Evolutionary conservation across 2,113 vertebrate species (phyloP).

Genomic region (Silurus meridionalis): DNA sequence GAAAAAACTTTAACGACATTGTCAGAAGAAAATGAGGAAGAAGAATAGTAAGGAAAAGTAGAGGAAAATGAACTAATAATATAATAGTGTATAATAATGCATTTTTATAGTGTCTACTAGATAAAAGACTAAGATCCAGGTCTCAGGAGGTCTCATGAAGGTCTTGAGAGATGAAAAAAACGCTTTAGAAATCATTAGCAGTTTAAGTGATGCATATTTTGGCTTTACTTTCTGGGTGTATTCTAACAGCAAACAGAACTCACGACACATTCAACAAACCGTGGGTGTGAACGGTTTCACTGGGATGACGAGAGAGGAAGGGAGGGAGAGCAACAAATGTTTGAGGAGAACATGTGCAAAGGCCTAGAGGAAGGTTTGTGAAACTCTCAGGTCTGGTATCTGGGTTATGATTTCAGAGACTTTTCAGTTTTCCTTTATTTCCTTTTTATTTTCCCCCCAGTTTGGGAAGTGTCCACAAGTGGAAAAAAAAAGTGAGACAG

Average conservation of each 20-base stretch:
- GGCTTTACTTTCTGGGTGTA: constrained; percentile 19
- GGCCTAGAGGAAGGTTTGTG: constrained; percentile 1
- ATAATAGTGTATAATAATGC: too few species aligned
- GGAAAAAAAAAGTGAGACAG: background rate
- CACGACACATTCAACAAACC: background rate
- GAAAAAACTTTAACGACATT: too few species aligned
- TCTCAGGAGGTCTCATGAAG: background rate
- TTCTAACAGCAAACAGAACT: background rate
- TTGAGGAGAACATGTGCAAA: background rate
- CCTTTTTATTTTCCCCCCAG: background rate
- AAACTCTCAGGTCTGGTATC: background rate
- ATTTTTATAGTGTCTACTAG: too few species aligned
- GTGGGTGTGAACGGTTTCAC: constrained; percentile 24
- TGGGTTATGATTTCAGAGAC: background rate
- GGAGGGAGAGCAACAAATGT: background rate
- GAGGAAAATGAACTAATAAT: too few species aligned
- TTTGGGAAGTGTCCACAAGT: background rate
- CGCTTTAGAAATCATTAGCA: background rate
- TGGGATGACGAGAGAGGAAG: background rate
- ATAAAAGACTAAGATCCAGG: too few species aligned
- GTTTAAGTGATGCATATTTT: background rate
- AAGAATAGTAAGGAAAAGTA: too few species aligned
- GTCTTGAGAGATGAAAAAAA: background rate
- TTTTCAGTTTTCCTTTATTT: constrained; percentile 19
- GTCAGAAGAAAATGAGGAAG: too few species aligned